Base-by-base conservation (phyloP, 1,140 invertebrate genomes). In the Magallana angulata region DNA sequence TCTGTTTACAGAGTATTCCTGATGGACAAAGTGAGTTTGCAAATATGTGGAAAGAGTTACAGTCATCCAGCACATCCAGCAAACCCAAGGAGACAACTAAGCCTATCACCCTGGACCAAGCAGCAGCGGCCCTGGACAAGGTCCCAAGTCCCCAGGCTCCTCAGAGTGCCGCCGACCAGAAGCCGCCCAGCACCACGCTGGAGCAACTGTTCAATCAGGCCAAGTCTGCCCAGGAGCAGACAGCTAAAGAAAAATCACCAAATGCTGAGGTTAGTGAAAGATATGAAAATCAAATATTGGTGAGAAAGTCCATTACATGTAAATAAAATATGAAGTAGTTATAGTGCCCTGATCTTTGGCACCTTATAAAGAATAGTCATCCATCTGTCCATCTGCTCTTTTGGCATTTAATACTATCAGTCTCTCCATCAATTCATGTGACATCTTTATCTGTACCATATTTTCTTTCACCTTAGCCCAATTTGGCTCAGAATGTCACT, bases 31-130 rank as follows among this genome's bases (percentile, higher is more conserved):
- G 68, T 76, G 92, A 92, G 82, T 93, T 93, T 90, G 90, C 90
- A 36, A 89, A 91, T 56, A 91, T 93, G 87, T 93, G 92, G 92
- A 91, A 92, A 85, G 86, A 93, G 80, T 76, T 93, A 11, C 90
- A 92, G 84, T 58, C 71, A 12, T 48, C n/a, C 12, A 76, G 62
- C n/a, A 87, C 60, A 86, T 16, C 62, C 68, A 18, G 68, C 58
- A 8, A 59, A 56, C 30, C 56, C 14, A 80, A 62, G 30, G 57
- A 80, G 30, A 62, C 48, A n/a, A 24, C 57, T 30, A 59, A 86
- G 82, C 76, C 57, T 16, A 30, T 83, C 57, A 91, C 89, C 85
- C 85, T 91, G 36, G 56, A 85, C 57, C 64, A 91, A 36, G 91
- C 92, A 57, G 90, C 90, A 11, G 64, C 86, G 48, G 90, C 90